Evolutionary conservation across 2,113 vertebrate species (phyloP).

Genomic region (Colinus virginianus): DNA sequence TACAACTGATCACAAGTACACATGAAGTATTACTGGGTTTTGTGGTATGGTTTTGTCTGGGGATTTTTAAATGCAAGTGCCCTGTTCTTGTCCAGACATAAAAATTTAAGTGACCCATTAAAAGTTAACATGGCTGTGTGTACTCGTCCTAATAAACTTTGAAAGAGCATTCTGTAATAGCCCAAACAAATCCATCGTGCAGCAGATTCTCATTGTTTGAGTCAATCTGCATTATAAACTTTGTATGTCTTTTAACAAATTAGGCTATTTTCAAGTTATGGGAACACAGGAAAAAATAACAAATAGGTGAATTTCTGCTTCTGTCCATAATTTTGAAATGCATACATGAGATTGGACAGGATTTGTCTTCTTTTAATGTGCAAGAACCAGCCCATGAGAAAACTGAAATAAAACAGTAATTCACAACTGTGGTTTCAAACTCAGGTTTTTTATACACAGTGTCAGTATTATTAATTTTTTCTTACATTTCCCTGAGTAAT

Average conservation of each 20-base stretch:
- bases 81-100: slow-evolving; percentile 12
- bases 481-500: slow-evolving; percentile 58
- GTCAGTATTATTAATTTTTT: slow-evolving; percentile 69
- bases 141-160: slow-evolving; percentile 34
- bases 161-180: slow-evolving; percentile 45
- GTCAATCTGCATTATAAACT: slow-evolving; percentile 37
- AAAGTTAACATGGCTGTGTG: slow-evolving; percentile 24
- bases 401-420: slow-evolving; percentile 69
- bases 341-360: not conserved
- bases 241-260: not conserved
- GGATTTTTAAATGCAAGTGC: slow-evolving; percentile 20
- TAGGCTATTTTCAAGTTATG: not conserved
- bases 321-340: slow-evolving; percentile 39
- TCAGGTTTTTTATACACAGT: slow-evolving; percentile 64
- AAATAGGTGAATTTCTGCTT: slow-evolving; percentile 31
- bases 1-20: slow-evolving; percentile 13
- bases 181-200: slow-evolving; percentile 51
- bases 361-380: slow-evolving; percentile 40
- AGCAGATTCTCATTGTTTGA: slow-evolving; percentile 61
- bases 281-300: not conserved
- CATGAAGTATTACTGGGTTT: not conserved
- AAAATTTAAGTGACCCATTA: slow-evolving; percentile 51
- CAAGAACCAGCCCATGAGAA: slow-evolving; percentile 21
- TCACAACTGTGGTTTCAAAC: slow-evolving; percentile 57
- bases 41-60: slow-evolving; percentile 37